These are phyloP conservation scores for Portunus trituberculatus DNA, from an alignment of 1,140 invertebrate species.

Conservation along the genomic window DNA sequence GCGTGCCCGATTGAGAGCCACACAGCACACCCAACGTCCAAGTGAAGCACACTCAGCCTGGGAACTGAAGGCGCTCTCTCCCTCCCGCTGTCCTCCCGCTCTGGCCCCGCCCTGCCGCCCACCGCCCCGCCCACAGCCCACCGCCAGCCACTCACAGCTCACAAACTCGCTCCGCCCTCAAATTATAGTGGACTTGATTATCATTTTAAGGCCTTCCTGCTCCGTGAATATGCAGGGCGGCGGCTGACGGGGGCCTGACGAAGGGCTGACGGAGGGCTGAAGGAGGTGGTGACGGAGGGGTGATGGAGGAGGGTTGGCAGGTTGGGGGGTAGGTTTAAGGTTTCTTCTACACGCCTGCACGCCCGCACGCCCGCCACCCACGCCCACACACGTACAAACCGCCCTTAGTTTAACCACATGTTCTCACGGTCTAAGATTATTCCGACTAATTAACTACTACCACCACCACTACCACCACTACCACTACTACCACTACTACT, in stretches of 20 bases:
- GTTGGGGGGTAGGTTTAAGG: neutral
- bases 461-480: neutral
- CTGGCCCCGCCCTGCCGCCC: conserved; percentile 46
- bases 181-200: conserved; percentile 74
- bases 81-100: conserved; percentile 35
- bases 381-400: neutral
- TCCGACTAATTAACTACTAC: too few species aligned
- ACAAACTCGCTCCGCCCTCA: conserved; percentile 62
- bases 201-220: conserved; percentile 74
- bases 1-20: neutral
- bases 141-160: conserved; percentile 60
- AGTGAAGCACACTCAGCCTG: conserved; percentile 54
- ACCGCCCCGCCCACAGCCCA: conserved; percentile 44
- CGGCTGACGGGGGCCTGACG: too few species aligned
- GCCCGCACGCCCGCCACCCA: neutral
- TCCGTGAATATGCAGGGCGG: conserved; percentile 70
- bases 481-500: conserved; percentile 24
- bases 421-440: too few species aligned
- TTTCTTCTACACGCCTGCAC: neutral
- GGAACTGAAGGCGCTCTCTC: conserved; percentile 60
- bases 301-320: neutral
- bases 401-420: too few species aligned
- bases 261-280: too few species aligned
- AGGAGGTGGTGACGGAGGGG: neutral
- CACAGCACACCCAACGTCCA: conserved; percentile 55